Evolutionary conservation across 2,888 invertebrate genomes (phyloP), one percentile per base, ranked within the genome.

Genomic region (Troides helena): DNA sequence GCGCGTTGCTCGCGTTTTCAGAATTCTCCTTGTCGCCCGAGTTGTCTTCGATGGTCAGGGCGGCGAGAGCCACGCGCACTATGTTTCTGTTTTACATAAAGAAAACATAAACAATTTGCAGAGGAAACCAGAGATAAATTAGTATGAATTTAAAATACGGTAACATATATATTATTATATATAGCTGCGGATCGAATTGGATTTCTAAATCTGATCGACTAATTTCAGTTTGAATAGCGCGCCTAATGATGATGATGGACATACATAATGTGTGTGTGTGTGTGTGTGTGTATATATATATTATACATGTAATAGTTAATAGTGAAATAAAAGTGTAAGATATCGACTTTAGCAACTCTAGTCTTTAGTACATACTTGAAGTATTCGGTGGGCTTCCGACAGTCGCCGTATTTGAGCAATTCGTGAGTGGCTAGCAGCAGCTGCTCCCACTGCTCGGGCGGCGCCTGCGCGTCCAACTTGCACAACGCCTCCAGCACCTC

Each of bases 21-120:
- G 87, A 72, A 57, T 91, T 92, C 73, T 92, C 92, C 60, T 92
- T 92, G 65, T 92, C 90, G 0, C 84, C 89, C 0, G 85, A 68
- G 12, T 73, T 83, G 57, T 90, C 89, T 7, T 90, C 90, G 43
- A 87, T 81, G 0, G 89, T 80, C 56, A 98, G 85, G 76, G 96
- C 95, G 66, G 96, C 96, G 57, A 98, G 88, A 68, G 98, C 93
- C 74, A 97, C 95, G 71, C 97, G 94, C 73, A 98, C 94, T 75
- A 96, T 94, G 78, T 94, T 95, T 78, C 95, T 95, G 78, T 53
- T 86, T 81, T 21, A 70, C 39, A 39, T 10, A 74, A 70, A 73
- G 72, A 71, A 71, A 43, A 62, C n/a, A 68, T 59, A 17, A 5
- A 30, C 30, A 30, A 2, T 30, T 30, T 30, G 30, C 30, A 30